Evolutionary conservation across 64 coral and sea anemone species (phyloP).

Genomic region (Trachythela sp.): DNA sequence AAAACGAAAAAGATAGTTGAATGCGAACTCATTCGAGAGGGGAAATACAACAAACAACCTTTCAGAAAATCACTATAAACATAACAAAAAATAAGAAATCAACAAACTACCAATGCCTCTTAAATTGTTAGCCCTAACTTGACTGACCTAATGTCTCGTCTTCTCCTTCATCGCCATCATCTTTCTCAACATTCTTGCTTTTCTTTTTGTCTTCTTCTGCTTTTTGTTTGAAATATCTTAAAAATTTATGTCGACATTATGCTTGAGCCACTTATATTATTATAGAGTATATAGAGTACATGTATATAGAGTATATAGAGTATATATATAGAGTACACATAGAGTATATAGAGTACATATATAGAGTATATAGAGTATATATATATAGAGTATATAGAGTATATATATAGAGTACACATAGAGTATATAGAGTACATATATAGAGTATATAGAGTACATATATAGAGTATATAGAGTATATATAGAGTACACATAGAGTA

Average conservation of each 20-base stretch:
- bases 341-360: background rate
- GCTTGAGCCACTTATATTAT: background rate
- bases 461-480: background rate
- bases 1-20: background rate
- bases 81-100: background rate
- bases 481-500: background rate
- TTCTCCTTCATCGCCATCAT: background rate
- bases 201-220: slow-evolving; percentile 33
- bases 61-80: background rate
- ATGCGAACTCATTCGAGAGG: background rate
- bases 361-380: background rate
- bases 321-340: background rate
- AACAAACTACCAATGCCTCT: no score
- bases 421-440: background rate
- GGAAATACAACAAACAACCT: background rate
- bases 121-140: no score
- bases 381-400: background rate
- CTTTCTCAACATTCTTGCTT: slow-evolving; percentile 29
- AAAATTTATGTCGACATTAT: background rate
- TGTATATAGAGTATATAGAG: background rate
- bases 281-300: background rate
- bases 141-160: background rate
- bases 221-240: slow-evolving; percentile 67
- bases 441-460: no score
- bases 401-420: no score